Conservation (phyloP, 1,140 invertebrate genomes). For the Ladona fulva region DNA sequence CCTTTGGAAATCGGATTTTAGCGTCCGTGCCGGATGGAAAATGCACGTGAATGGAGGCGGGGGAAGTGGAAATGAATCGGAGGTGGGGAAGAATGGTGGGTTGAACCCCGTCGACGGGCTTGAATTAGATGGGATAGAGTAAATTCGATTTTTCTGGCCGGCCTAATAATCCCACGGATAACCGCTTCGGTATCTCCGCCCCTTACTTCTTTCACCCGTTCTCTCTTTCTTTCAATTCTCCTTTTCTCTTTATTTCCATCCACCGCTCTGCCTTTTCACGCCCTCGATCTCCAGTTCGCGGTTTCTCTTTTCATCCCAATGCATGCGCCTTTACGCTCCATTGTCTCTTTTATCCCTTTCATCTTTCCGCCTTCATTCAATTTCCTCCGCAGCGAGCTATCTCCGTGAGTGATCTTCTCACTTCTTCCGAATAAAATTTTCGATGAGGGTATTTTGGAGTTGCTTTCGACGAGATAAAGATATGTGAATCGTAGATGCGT, state of each 20-base stretch:
- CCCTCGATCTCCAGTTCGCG: background rate
- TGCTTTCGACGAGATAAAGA: no score
- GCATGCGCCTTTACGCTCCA: no score
- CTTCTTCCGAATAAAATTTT: no score
- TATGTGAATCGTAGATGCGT: no score
- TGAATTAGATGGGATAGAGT: background rate
- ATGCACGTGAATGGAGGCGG: background rate
- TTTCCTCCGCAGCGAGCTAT: no score
- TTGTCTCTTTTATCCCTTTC: no score
- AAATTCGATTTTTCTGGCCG: conserved; percentile 5
- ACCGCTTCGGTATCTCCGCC: background rate
- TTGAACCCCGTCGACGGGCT: background rate
- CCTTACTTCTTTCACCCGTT: background rate
- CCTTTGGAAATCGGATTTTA: background rate
- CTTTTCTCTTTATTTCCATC: background rate
- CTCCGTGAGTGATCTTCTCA: no score
- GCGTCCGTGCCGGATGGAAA: background rate
- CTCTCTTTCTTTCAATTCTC: background rate
- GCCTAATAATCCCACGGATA: background rate
- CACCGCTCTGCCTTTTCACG: background rate
- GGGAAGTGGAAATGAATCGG: background rate
- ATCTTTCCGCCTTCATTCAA: no score
- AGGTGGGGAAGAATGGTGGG: background rate
- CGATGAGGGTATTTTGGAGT: no score
- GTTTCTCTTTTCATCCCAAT: background rate